Conservation (phyloP, 2,888 invertebrate genomes). For the Tetramorium bicarinatum region DNA sequence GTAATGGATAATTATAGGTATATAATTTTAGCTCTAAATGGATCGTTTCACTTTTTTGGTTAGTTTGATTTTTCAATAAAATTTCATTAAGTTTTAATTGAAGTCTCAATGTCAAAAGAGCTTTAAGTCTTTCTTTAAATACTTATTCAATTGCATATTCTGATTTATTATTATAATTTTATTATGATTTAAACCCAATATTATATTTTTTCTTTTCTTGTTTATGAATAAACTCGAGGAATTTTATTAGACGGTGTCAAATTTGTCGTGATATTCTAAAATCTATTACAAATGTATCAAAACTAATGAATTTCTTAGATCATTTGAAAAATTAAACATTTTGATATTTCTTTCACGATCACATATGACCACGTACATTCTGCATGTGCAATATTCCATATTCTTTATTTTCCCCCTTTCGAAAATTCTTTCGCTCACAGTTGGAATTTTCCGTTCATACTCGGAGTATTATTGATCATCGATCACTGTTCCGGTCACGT, state of each 20-base stretch:
- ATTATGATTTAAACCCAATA: not conserved
- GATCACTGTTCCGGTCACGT: constrained; percentile 34
- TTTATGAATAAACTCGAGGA: not conserved
- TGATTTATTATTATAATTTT: too few relatives aligned
- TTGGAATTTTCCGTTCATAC: constrained; percentile 25
- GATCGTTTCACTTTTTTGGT: not conserved
- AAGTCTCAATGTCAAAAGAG: not conserved
- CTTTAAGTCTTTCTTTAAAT: not conserved
- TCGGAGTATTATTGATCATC: constrained; percentile 62
- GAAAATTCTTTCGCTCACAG: constrained; percentile 31
- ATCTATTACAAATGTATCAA: constrained; percentile 6
- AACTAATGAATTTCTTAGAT: not conserved
- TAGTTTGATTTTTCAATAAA: not conserved
- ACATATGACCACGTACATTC: constrained; percentile 37
- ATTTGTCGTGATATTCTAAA: not conserved
- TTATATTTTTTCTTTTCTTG: not conserved
- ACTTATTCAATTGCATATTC: too few relatives aligned
- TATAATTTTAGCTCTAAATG: not conserved
- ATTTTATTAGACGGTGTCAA: not conserved
- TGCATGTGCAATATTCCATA: constrained; percentile 17
- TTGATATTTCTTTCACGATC: constrained; percentile 12
- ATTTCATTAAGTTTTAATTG: not conserved
- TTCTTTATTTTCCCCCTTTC: constrained; percentile 41
- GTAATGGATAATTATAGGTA: not conserved
- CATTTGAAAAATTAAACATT: constrained; percentile 10